Conservation (phyloP, 2,113 vertebrate species). For the Coptodon rendalli region DNA sequence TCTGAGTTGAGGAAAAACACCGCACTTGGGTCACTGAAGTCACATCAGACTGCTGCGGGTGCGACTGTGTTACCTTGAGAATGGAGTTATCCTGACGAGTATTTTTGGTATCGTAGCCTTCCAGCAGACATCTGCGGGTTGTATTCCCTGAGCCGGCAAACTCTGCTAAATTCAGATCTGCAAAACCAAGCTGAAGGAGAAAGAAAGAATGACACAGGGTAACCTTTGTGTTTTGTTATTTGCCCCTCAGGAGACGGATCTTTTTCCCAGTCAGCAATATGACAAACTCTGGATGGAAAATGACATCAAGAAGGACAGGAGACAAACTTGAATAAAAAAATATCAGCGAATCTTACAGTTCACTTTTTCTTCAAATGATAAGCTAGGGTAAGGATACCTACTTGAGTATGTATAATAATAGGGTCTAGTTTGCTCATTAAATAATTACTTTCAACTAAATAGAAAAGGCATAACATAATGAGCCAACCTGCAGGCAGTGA, state of each 20-base stretch:
- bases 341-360: neutral
- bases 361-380: neutral
- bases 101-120: conserved; percentile 99
- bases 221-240: neutral
- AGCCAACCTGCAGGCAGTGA: conserved; percentile 14
- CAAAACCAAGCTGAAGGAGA: conserved; percentile 87
- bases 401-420: neutral
- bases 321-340: neutral
- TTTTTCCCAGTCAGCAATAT: neutral
- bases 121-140: conserved; percentile 92
- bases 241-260: neutral
- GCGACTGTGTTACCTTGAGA: conserved; percentile 83
- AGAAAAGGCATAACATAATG: neutral
- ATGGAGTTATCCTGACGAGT: conserved; percentile 98
- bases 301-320: neutral
- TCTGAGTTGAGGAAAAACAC: neutral
- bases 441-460: neutral
- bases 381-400: neutral
- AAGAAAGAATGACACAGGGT: conserved; percentile 9
- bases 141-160: conserved; percentile 96
- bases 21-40: neutral
- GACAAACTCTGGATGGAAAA: neutral
- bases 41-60: neutral
- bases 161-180: conserved; percentile 96
- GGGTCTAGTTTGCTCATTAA: neutral